Evolutionary conservation across 2,797 vertebrate species (phyloP).

Genomic region (Thaleichthys pacificus): DNA sequence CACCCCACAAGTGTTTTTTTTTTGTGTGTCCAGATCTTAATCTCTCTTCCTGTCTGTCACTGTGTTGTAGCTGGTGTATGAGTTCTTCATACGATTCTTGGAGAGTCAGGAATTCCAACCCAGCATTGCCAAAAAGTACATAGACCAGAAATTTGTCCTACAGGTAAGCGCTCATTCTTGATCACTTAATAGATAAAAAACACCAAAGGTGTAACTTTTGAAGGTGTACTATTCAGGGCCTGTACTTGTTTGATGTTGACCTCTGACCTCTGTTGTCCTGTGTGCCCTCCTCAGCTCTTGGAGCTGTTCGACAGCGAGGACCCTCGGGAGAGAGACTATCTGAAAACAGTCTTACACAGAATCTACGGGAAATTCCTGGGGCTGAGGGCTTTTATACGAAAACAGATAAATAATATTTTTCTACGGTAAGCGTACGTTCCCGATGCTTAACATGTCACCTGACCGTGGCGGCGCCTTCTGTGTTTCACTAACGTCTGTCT

Average conservation of each 20-base stretch:
- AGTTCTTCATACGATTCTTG: conserved; percentile 99
- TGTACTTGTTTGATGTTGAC: neutral
- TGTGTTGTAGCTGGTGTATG: conserved; percentile 89
- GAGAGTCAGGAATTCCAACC: conserved; percentile 99
- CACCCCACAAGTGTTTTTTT: conserved; percentile 5
- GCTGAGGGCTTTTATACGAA: conserved; percentile 99
- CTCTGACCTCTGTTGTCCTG: neutral
- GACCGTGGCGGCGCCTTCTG: neutral
- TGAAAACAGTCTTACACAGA: conserved; percentile 99
- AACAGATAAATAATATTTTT: conserved; percentile 99
- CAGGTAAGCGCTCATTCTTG: conserved; percentile 82
- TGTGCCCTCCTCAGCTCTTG: conserved; percentile 80
- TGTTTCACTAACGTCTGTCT: conserved; percentile 2
- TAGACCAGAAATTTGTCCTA: conserved; percentile 99
- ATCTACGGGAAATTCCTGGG: conserved; percentile 99
- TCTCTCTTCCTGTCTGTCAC: neutral
- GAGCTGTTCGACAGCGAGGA: conserved; percentile 99
- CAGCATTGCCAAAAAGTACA: conserved; percentile 99
- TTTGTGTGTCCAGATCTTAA: conserved; percentile 3
- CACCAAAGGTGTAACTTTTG: no score
- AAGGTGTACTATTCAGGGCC: no score
- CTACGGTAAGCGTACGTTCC: conserved; percentile 89
- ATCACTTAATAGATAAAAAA: neutral
- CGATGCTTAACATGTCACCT: neutral
- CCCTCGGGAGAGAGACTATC: conserved; percentile 97